Base-by-base conservation (phyloP, 30 jellyfish, hydroid and myxozoan genomes). In the Aurelia sp. region DNA sequence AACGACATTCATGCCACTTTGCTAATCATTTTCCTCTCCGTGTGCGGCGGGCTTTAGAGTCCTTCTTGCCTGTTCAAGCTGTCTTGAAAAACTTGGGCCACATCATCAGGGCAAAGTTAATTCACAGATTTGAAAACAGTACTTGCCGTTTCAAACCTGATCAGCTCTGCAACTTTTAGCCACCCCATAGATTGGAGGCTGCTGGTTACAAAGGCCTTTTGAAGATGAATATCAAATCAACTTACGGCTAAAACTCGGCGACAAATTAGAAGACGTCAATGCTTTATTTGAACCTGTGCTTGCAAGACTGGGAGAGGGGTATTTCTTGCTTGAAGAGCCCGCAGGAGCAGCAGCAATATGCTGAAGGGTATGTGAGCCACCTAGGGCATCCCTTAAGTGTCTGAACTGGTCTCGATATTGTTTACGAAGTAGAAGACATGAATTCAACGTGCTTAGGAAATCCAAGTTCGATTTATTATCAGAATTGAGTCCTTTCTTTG, bases 321-420 rank as follows among this genome's bases (percentile, higher is more conserved):
- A 72, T 64, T 84, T 84, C 82, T 84, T 84, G 15, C 27, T 58
- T 21, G 81, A 57, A 18, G 4, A 22, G 16, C 86, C 82, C 48
- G 73, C 22, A 13, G 87, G 62, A 18, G 78, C 19, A 15, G 91
- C 91, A 13, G 96, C 82, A 10, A 87, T 71, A 60, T 87, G 96
- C 55, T 60, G 81, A 11, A 87, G 61, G 22, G 87, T 62, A 77
- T 87, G 86, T 20, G 96, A 47, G 4, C 96, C 96, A n/a, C 96
- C 96, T 17, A 87, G 77, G 57, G 90, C 47, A 62, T 87, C 96
- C 87, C 59, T 78, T 86, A 87, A 87, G 82, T 87, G 87, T 22
- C 89, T 74, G 33, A 87, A 13, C 96, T 74, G 88, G 82, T 87
- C 96, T 16, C 74, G 76, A 37, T 76, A 69, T 61, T 87, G 96